phyloP scores from a whole-genome alignment of 2,797 vertebrate species.

The Cetoscarus ocellatus region DNA sequence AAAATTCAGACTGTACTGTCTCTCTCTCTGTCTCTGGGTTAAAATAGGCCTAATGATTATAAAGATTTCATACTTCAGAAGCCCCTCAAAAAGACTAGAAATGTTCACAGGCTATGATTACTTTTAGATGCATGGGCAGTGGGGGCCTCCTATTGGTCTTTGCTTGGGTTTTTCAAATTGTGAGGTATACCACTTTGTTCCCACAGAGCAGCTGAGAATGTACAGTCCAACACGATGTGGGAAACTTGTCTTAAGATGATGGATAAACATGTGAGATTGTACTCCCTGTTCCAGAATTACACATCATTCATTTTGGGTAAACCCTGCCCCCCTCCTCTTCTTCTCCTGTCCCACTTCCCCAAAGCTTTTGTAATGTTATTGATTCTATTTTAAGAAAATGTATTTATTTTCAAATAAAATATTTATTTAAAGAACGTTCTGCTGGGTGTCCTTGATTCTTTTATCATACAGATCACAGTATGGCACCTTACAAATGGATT shows the following conservation, averaged over 20 bases:
- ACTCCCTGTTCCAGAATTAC: constrained; percentile 74
- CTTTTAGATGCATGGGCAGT: too few species aligned
- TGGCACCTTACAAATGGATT: neutral
- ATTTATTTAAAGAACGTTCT: constrained; percentile 86
- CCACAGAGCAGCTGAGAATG: constrained; percentile 72
- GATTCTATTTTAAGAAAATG: constrained; percentile 89
- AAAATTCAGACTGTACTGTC: too few species aligned
- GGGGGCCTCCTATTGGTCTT: too few species aligned
- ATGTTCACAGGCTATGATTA: too few species aligned
- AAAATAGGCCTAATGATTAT: too few species aligned
- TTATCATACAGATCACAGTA: neutral
- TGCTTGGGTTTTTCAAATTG: neutral
- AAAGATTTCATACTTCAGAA: too few species aligned
- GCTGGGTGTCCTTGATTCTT: constrained; percentile 19
- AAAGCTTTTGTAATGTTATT: constrained; percentile 87
- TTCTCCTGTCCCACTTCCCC: constrained; percentile 48
- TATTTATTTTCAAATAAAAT: constrained; percentile 92
- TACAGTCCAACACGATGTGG: constrained; percentile 71
- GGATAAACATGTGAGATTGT: constrained; percentile 79
- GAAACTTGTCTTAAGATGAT: constrained; percentile 68
- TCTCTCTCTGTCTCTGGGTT: too few species aligned
- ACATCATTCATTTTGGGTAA: constrained; percentile 72
- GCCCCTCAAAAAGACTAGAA: too few species aligned
- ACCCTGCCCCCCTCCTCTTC: constrained; percentile 1
- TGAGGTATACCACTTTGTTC: constrained; percentile 62